Evolutionary conservation across 2,113 vertebrate genomes (phyloP), one percentile per base, ranked within the genome.

Genomic region (Poeciliopsis turrubarensis): DNA sequence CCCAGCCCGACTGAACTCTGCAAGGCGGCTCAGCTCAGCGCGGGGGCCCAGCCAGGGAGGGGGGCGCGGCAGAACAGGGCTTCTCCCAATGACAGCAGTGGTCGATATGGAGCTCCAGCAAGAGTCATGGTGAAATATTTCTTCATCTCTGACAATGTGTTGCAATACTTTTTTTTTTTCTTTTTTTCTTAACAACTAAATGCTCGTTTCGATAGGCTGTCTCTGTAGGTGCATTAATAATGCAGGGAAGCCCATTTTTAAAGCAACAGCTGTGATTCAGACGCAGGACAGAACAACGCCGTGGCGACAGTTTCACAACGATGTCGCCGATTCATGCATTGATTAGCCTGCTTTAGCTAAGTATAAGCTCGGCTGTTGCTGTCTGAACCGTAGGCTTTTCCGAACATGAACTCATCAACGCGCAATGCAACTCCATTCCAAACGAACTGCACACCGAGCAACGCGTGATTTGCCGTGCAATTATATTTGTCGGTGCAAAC

Each of bases 1-100:
- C 90, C 75, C 87, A 82, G 85, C 81, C 84, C 68, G 86, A 90
- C 88, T 92, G 82, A 90, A 90, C 87, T 88, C 82, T 68, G 85
- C 85, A 68, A 87, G 84, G 91, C 90, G 86, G 51, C 51, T n/a
- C 19, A 47, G 90, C 83, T 87, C 89, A 66, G 79, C 80, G 60
- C 83, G 82, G 94, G 94, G 92, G 93, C 94, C 93, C 85, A 82
- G 86, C 79, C 83, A 92, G 93, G 85, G 92, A 93, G 88, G 89
- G 77, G 90, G 92, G 77, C 84, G 89, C 71, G 88, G 82, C 68
- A 68, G 60, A 84, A 85, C 78, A 83, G 89, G 85, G 78, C 81
- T 92, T 92, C 90, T 89, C 86, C 89, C 93, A 94, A 89, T 92
- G 94, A 94, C 94, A 92, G 68, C 92, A 86, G 79, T 83, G 85